A percentile compares a stretch with the other conserved stretches of the same genome.
phyloP scores from a whole-genome alignment of 2,888 invertebrate species.

The Caenorhabditis drosophilae region DNA sequence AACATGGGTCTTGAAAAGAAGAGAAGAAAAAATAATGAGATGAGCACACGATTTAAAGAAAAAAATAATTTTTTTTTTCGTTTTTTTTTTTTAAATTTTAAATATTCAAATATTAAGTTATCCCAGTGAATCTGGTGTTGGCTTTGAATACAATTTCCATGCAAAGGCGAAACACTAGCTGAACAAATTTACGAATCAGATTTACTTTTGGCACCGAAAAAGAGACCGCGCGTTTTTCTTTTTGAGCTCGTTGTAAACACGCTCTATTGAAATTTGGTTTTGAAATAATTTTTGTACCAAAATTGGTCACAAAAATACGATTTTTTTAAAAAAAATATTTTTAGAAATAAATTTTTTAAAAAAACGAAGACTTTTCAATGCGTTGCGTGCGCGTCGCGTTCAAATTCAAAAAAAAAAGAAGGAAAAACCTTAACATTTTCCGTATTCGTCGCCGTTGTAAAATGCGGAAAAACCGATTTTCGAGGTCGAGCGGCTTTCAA shows the following conservation, averaged over 20 bases:
- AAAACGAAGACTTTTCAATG: no score
- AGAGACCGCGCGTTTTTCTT: background rate
- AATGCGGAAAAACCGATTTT: slow-evolving; percentile 33
- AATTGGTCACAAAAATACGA: background rate
- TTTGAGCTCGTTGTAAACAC: background rate
- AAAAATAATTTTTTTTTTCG: background rate
- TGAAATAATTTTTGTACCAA: background rate
- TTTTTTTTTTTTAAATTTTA: background rate
- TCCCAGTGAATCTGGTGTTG: slow-evolving; percentile 35
- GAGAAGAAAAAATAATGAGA: background rate
- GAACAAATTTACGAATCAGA: slow-evolving; percentile 4
- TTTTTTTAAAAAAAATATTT: background rate
- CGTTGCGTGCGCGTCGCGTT: no score
- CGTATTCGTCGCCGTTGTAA: slow-evolving; percentile 36
- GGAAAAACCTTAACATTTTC: slow-evolving; percentile 25
- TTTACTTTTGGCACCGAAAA: background rate
- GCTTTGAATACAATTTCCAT: slow-evolving; percentile 43
- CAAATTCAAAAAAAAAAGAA: background rate
- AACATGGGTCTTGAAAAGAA: background rate
- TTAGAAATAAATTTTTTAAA: background rate
- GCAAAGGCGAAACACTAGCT: slow-evolving; percentile 34
- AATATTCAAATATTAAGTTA: background rate
- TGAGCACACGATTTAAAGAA: background rate
- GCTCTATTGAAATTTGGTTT: background rate
- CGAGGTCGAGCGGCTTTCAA: slow-evolving; percentile 8